These are phyloP conservation scores for Nebria brevicollis DNA, from an alignment of 2,888 invertebrate species.

Conservation along the genomic window DNA sequence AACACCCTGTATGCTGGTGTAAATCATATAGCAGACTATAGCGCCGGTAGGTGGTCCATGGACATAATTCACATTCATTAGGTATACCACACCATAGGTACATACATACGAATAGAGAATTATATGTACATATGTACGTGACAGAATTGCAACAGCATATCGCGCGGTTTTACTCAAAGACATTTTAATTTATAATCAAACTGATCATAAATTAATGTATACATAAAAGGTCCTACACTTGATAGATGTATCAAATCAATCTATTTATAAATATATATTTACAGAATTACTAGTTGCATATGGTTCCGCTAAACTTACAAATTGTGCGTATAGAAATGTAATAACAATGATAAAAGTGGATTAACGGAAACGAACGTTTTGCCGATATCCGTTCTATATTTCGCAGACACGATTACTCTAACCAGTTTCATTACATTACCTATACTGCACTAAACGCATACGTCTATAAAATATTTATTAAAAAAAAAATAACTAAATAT, in stretches of 20 bases:
- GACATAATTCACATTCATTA: background rate
- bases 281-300: background rate
- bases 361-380: slow-evolving; percentile 38
- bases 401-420: slow-evolving; percentile 5
- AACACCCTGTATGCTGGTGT: background rate
- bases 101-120: background rate
- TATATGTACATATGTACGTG: background rate
- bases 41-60: background rate
- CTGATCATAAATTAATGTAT: background rate
- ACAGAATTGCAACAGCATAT: background rate
- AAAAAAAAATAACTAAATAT: background rate
- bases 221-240: background rate
- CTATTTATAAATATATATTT: background rate
- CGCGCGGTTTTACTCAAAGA: slow-evolving; percentile 1
- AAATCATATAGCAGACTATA: background rate
- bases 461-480: background rate
- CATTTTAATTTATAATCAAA: background rate
- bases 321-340: background rate
- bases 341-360: slow-evolving; percentile 32
- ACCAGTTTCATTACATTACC: background rate
- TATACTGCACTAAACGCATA: background rate
- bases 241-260: no score
- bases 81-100: background rate
- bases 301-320: background rate
- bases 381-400: slow-evolving; percentile 44